These are phyloP conservation scores for Elgonia sp. DNA, from an alignment of 2,888 invertebrate genomes.

Conservation along the genomic window DNA sequence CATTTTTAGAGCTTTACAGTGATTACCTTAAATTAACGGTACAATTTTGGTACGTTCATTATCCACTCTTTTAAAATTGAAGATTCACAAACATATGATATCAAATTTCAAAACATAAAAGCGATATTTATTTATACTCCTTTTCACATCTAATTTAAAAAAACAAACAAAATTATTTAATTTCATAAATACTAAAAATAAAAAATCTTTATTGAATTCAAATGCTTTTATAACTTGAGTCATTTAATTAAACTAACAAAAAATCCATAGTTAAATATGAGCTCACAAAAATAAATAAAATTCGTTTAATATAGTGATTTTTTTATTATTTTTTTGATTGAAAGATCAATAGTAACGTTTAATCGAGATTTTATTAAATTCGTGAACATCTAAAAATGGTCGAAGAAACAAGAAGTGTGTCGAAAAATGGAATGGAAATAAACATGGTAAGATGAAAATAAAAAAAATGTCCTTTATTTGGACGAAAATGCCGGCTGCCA, in stretches of 20 bases:
- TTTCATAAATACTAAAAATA: too few relatives aligned
- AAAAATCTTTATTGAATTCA: too few relatives aligned
- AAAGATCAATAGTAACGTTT: neutral
- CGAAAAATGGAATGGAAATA: neutral
- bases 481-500: neutral
- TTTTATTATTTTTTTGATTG: neutral
- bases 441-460: neutral
- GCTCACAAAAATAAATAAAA: too few relatives aligned
- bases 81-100: too few relatives aligned
- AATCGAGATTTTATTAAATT: neutral
- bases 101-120: neutral
- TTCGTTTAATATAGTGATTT: neutral
- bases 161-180: too few relatives aligned
- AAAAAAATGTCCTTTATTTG: neutral
- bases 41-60: neutral
- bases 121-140: neutral
- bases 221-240: too few relatives aligned
- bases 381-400: neutral
- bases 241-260: too few relatives aligned
- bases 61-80: too few relatives aligned
- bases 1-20: slow-evolving; percentile 15
- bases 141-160: too few relatives aligned
- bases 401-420: too few relatives aligned
- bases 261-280: too few relatives aligned
- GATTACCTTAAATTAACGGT: slow-evolving; percentile 1